Evolutionary conservation across 2,797 vertebrate species (phyloP).

Genomic region (Myotis myotis): DNA sequence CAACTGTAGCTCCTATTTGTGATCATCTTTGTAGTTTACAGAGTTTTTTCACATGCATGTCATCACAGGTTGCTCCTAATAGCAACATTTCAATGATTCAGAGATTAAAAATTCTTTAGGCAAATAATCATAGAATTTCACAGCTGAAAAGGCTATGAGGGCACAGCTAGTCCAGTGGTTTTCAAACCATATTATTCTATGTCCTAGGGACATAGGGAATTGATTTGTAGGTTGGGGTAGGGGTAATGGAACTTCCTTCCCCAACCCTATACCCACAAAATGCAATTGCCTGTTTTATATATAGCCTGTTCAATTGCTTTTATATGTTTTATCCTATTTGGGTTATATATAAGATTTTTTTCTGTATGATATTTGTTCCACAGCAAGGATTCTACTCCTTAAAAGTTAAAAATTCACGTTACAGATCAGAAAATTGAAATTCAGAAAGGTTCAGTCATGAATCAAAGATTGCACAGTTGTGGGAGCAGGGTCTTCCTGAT

Average conservation of each 20-base stretch:
- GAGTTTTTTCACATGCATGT: neutral
- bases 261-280: neutral
- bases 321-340: neutral
- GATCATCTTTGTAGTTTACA: neutral
- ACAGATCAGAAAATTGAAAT: neutral
- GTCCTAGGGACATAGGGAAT: neutral
- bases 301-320: neutral
- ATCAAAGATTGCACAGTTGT: neutral
- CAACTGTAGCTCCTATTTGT: neutral
- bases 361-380: neutral
- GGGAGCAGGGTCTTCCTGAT: neutral
- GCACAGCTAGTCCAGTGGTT: neutral
- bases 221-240: neutral
- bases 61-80: neutral
- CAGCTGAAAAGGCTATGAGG: neutral
- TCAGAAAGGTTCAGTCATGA: neutral
- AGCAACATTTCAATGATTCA: neutral
- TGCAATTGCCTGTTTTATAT: neutral
- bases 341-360: neutral
- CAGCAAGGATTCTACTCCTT: neutral
- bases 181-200: neutral
- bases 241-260: neutral
- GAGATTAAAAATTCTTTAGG: neutral
- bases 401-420: neutral
- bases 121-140: conserved; percentile 15